Conservation (phyloP, 2,888 invertebrate species). For the Molanna angustata region DNA sequence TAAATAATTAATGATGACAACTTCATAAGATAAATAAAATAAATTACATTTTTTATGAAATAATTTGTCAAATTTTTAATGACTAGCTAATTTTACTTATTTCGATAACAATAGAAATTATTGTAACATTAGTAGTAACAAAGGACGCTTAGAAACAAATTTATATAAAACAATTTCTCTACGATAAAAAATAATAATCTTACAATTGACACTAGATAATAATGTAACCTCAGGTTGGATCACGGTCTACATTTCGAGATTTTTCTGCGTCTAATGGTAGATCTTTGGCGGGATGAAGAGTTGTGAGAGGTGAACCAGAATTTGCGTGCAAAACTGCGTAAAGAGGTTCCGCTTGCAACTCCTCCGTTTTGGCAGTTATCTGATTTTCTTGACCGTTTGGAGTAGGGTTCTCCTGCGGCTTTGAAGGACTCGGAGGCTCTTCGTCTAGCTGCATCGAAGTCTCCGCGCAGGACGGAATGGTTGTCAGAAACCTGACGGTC, state of each 20-base stretch:
- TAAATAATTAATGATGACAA: too few species aligned
- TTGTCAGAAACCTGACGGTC: slow-evolving; percentile 63
- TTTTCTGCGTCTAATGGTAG: slow-evolving; percentile 30
- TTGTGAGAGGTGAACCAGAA: slow-evolving; percentile 25
- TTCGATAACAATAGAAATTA: too few species aligned
- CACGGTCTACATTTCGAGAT: slow-evolving; percentile 12
- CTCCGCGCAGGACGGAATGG: slow-evolving; percentile 72
- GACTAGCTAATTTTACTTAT: too few species aligned
- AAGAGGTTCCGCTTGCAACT: slow-evolving; percentile 12
- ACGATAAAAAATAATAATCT: too few species aligned
- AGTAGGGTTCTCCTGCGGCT: slow-evolving; percentile 16
- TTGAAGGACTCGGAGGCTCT: slow-evolving; percentile 42
- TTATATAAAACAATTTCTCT: background rate
- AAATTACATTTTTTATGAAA: too few species aligned
- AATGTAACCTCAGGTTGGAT: slow-evolving; percentile 24
- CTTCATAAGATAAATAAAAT: too few species aligned
- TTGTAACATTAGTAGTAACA: too few species aligned
- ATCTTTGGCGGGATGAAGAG: slow-evolving; percentile 28
- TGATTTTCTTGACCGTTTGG: background rate
- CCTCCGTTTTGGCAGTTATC: background rate
- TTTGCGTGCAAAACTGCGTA: slow-evolving; percentile 28
- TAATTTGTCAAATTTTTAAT: too few species aligned
- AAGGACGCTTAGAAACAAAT: too few species aligned
- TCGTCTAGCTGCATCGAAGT: slow-evolving; percentile 68
- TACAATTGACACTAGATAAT: too few species aligned